A percentile compares a stretch with the other conserved stretches of the same genome.
Conservation (phyloP, 1,140 invertebrate genomes). For the Leptestheria dahalacensis region DNA sequence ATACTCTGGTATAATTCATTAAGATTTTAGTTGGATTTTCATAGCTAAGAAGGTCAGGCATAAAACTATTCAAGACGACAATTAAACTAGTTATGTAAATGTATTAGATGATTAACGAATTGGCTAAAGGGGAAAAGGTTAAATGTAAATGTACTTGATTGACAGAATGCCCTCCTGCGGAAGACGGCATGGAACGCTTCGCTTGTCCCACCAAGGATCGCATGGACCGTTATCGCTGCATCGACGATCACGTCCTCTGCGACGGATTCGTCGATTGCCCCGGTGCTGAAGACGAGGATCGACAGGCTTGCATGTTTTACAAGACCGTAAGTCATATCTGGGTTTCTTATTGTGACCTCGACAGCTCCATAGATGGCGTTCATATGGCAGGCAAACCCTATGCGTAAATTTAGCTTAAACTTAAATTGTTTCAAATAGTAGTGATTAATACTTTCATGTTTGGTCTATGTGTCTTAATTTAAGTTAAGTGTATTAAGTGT, state of each 20-base stretch:
- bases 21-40: too few species aligned
- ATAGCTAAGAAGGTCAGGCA: too few species aligned
- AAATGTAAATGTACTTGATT: conserved; percentile 21
- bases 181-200: conserved; percentile 85
- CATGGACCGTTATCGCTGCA: conserved; percentile 81
- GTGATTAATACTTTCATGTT: neutral
- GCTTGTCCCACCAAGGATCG: conserved; percentile 79
- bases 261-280: conserved; percentile 91
- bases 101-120: too few species aligned
- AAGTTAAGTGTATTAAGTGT: too few species aligned
- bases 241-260: conserved; percentile 87
- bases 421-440: neutral
- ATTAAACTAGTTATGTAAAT: too few species aligned
- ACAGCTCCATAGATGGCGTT: neutral
- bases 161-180: conserved; percentile 79
- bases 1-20: too few species aligned
- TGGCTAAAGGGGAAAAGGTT: too few species aligned
- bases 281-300: conserved; percentile 77
- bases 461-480: too few species aligned
- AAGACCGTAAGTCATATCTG: conserved; percentile 58
- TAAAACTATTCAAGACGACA: too few species aligned
- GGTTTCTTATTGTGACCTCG: neutral
- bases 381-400: neutral
- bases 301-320: conserved; percentile 90
- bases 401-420: neutral